These are phyloP conservation scores for Crossocerus cetratus DNA, from an alignment of 2,888 invertebrate species.

Conservation along the genomic window DNA sequence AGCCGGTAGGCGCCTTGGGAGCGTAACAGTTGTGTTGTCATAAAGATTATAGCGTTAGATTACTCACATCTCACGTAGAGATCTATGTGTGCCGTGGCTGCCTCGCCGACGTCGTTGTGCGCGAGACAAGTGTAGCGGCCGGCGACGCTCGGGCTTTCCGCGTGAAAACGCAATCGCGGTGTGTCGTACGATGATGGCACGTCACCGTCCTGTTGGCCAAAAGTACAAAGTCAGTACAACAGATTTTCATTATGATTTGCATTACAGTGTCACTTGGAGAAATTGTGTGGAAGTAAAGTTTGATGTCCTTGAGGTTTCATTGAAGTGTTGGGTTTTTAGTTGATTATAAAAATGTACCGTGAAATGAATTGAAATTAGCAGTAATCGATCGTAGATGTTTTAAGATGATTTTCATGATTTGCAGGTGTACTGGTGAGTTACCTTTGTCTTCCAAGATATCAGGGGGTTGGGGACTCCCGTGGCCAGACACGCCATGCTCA, in stretches of 20 bases:
- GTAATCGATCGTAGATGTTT: not conserved
- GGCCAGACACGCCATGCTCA: conserved; percentile 85
- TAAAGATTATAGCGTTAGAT: not conserved
- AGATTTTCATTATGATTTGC: too few species aligned
- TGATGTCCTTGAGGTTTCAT: too few species aligned
- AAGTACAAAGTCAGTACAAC: conserved; percentile 12
- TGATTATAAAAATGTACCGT: too few species aligned
- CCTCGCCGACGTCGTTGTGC: conserved; percentile 86
- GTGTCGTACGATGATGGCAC: conserved; percentile 82
- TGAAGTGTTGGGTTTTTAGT: too few species aligned
- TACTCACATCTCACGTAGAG: conserved; percentile 86
- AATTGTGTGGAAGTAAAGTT: too few species aligned
- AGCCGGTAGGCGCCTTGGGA: not conserved
- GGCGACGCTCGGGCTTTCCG: conserved; percentile 82
- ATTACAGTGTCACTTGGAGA: too few species aligned
- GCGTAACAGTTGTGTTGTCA: not conserved
- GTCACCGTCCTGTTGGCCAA: conserved; percentile 79
- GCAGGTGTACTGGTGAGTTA: conserved; percentile 61
- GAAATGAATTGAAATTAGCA: too few species aligned
- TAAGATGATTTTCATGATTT: too few species aligned
- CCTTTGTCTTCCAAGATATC: conserved; percentile 84
- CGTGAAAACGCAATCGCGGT: conserved; percentile 82
- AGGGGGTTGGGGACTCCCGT: conserved; percentile 86
- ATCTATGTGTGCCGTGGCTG: conserved; percentile 83
- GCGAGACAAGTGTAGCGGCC: conserved; percentile 87